Evolutionary conservation across 2,113 vertebrate genomes (phyloP).

Genomic region (Podilymbus podiceps): DNA sequence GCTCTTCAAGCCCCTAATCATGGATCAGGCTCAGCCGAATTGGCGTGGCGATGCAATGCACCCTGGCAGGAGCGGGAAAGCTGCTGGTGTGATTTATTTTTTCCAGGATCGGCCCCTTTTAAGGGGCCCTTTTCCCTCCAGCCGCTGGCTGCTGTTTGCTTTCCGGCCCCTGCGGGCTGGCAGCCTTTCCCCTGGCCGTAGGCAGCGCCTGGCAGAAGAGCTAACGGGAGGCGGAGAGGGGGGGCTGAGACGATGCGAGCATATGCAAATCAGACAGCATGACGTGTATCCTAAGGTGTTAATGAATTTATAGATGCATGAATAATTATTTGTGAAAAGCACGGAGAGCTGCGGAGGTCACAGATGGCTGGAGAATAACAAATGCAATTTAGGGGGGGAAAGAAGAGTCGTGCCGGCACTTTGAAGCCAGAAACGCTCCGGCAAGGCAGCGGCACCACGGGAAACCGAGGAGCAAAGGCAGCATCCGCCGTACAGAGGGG

Average conservation of each 20-base stretch:
- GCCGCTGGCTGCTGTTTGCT: not conserved
- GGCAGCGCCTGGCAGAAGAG: not conserved
- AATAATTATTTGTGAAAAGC: slow-evolving; percentile 51
- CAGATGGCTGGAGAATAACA: slow-evolving; percentile 30
- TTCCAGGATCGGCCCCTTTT: not conserved
- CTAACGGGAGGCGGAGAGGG: not conserved
- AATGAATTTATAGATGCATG: slow-evolving; percentile 35
- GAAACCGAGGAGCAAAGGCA: no score
- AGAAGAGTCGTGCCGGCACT: not conserved
- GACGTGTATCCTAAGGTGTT: slow-evolving; percentile 6
- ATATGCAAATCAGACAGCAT: slow-evolving; percentile 22
- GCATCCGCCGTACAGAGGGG: no score
- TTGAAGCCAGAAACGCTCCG: not conserved
- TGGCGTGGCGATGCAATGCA: rapidly evolving
- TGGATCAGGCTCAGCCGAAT: no score
- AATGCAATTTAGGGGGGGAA: not conserved
- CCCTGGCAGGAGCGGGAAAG: not conserved
- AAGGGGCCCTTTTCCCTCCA: not conserved
- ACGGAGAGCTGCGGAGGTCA: not conserved
- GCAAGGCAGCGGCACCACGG: not conserved
- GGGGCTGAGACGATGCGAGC: not conserved
- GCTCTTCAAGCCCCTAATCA: not conserved
- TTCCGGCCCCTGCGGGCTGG: not conserved
- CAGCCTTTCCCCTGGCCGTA: not conserved
- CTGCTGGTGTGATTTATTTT: not conserved